Evolutionary conservation across 2,113 vertebrate species (phyloP), one percentile per base, ranked within the genome.

Genomic region (Myodes glareolus): DNA sequence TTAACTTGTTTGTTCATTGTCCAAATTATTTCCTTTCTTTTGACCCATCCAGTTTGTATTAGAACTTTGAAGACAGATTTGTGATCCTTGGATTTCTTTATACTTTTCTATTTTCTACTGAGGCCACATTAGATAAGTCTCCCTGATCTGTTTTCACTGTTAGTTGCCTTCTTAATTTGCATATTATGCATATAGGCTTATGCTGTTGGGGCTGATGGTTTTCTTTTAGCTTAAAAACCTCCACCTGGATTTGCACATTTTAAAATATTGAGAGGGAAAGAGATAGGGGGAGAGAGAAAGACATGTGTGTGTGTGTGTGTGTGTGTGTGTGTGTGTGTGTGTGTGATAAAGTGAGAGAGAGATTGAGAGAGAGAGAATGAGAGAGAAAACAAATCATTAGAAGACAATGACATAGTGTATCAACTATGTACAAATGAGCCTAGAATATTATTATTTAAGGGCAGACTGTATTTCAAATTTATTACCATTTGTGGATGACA

Each of bases 391-490:
- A 67, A 80, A 63, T 8, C 3, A 11, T 39, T n/a, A 55, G 17
- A 33, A 45, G 33, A 45, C 50, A 76, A 90, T 29, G 11, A 67
- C 7, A 50, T 4, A 27, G 11, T 21, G 7, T 4, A 75, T 58
- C 19, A 21, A 58, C 2, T 7, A 29, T 7, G 0, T 31, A 0
- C 16, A 33, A 47, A 70, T 7, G 3, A n/a, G 7, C 36, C 33
- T n/a, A 23, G 3, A 36, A 33, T 72, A 11, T 16, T 88, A 19
- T 50, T 45, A 36, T 23, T 72, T 31, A 88, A 52, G 6, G 21
- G 7, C 0, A 52, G 12, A 6, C 23, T 88, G 23, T 52, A 52
- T 88, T 70, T 70, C 31, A 45, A 27, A 55, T 52, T 52, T 13
- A 72, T 50, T 88, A n/a, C 11, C 21, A 17, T 72, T 52, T n/a